These are phyloP conservation scores for Pycnonotus jocosus DNA, from an alignment of 2,113 vertebrate genomes.

Conservation along the genomic window DNA sequence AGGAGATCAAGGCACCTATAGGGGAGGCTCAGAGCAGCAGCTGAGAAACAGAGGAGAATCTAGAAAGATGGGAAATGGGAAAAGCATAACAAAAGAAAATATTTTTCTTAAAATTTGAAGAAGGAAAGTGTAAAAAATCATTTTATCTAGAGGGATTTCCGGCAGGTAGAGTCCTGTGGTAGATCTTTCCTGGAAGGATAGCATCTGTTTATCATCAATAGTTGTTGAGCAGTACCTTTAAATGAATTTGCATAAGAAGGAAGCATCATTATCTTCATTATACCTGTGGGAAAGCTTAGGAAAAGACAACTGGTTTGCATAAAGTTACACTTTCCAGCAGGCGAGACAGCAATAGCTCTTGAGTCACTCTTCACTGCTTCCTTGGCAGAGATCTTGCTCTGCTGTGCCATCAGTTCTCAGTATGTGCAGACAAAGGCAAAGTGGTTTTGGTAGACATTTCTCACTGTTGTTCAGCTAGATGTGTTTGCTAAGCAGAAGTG, in stretches of 20 bases:
- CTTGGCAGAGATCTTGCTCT: conserved; percentile 2
- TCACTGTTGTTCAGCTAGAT: neutral
- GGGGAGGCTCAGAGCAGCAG: neutral
- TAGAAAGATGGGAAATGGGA: neutral
- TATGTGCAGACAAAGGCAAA: neutral
- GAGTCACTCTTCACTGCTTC: conserved; percentile 10
- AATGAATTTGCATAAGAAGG: conserved; percentile 9
- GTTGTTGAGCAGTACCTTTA: neutral
- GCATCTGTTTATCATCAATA: neutral
- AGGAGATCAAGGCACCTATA: neutral
- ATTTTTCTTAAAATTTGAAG: neutral
- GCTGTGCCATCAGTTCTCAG: neutral
- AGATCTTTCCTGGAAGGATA: neutral
- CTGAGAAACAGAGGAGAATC: neutral
- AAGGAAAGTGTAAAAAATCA: neutral
- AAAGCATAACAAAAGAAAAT: neutral
- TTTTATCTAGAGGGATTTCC: neutral
- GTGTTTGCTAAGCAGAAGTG: neutral
- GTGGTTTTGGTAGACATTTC: neutral
- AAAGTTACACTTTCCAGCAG: neutral
- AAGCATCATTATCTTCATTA: conserved; percentile 36
- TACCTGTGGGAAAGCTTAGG: conserved; percentile 14
- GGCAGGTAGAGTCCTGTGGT: neutral
- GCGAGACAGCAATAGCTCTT: neutral
- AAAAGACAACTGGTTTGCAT: conserved; percentile 21